Evolutionary conservation across 2,797 vertebrate species (phyloP).

Genomic region (Etheostoma perlongum): DNA sequence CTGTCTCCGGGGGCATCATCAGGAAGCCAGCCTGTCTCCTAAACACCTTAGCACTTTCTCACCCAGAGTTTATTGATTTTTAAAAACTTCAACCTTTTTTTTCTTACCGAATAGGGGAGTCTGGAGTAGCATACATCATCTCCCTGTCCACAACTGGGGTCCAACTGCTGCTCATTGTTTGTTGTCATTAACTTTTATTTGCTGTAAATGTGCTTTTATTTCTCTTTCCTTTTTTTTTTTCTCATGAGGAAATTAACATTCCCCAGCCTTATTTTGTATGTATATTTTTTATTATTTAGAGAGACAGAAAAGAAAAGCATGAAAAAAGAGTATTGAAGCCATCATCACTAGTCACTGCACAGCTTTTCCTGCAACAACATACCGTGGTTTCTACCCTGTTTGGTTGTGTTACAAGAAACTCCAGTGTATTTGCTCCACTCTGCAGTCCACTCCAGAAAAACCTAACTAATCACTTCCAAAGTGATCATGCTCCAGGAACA

Average conservation of each 20-base stretch:
- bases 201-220: conserved; percentile 2
- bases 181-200: conserved; percentile 2
- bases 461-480: conserved; percentile 12
- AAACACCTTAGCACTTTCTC: conserved; percentile 17
- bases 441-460: neutral
- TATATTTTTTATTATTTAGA: conserved; percentile 7
- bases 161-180: conserved; percentile 3
- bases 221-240: conserved; percentile 13
- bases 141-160: neutral
- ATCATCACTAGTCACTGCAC: neutral
- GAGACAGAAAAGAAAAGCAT: neutral
- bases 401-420: too few relatives aligned
- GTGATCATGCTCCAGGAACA: conserved; percentile 17
- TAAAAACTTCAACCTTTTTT: conserved; percentile 6
- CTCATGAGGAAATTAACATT: neutral
- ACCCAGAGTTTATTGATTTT: conserved; percentile 17
- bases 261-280: neutral
- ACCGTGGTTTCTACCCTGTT: neutral
- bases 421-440: neutral
- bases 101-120: conserved; percentile 13
- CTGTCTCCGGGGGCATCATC: conserved; percentile 20
- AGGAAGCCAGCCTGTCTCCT: conserved; percentile 25
- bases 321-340: neutral
- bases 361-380: neutral
- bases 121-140: conserved; percentile 10